These are phyloP conservation scores for Zhuqinia jingwanae DNA, from an alignment of 2,888 invertebrate genomes.

Conservation along the genomic window DNA sequence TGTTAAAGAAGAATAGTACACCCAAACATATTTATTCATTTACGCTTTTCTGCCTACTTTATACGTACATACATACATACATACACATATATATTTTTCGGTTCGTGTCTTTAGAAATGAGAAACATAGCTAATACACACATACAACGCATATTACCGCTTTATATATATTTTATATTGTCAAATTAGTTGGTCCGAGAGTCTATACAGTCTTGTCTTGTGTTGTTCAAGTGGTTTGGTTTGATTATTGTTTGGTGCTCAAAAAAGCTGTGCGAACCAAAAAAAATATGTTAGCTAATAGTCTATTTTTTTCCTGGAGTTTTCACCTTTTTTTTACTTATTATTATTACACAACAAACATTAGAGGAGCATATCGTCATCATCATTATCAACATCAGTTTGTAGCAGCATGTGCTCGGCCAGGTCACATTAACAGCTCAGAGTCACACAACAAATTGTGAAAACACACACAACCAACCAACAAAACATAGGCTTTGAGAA, in stretches of 20 bases:
- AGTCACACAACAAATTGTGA: slow-evolving; percentile 68
- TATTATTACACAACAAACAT: slow-evolving; percentile 45
- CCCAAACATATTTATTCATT: slow-evolving; percentile 27
- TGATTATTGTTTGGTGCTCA: slow-evolving; percentile 32
- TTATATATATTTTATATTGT: slow-evolving; percentile 1
- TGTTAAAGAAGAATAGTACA: slow-evolving; percentile 6
- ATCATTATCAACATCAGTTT: too few relatives aligned
- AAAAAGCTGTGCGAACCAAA: slow-evolving; percentile 11
- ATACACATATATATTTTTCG: slow-evolving; percentile 34
- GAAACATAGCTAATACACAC: background rate
- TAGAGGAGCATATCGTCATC: slow-evolving; percentile 32
- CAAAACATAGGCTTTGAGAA: too few relatives aligned
- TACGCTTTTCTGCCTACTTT: background rate
- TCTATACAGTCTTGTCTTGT: slow-evolving; percentile 49
- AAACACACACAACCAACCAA: slow-evolving; percentile 22
- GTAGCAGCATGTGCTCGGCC: slow-evolving; percentile 46
- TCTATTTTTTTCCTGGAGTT: slow-evolving; percentile 34
- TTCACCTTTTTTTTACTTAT: slow-evolving; percentile 36
- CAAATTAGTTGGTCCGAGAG: slow-evolving; percentile 23
- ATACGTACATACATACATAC: background rate
- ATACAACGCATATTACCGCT: background rate
- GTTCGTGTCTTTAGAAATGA: slow-evolving; percentile 43
- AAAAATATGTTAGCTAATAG: slow-evolving; percentile 43
- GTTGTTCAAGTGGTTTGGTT: slow-evolving; percentile 50
- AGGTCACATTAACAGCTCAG: slow-evolving; percentile 72